Base-by-base conservation (phyloP, 2,113 vertebrate species). In the Dryoscopus gambensis region DNA sequence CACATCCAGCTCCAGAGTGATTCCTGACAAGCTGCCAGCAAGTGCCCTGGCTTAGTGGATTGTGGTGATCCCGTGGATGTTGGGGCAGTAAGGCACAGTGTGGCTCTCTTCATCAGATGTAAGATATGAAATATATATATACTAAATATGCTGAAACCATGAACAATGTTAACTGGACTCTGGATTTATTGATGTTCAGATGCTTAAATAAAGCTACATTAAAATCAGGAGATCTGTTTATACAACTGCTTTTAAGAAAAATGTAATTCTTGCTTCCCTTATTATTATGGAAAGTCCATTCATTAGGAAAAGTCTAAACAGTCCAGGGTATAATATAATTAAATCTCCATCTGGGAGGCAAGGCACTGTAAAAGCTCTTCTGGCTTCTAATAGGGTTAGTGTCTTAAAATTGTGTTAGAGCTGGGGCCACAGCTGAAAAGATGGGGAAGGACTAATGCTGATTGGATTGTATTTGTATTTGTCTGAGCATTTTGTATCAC, bases 151-250 rank as follows among this genome's bases (percentile, higher is more conserved):
- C 97, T 90, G 96, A 94, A 94, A 83, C 78, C 85, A 91, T 65
- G 89, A 95, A 97, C 89, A 93, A 96, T 97, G 96, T 98, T 97
- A 97, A 69, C 64, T 87, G 95, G 97, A 95, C 94, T 97, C 97
- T 97, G 96, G 88, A 96, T 97, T 91, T 87, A 89, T 93, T 89
- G 92, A 93, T 97, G 87, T 95, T 97, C 95, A 95, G 95, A 82
- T 95, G 96, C 97, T 97, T 95, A 92, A 98, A 98, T 98, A 98
- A 98, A 98, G 83, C 94, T 98, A 53, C 88, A 31, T 94, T 94
- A 92, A 96, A 96, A 95, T 94, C 68, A 70, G 84, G 78, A 84
- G 39, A 94, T 67, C 64, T 93, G 88, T 93, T 97, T 59, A 88
- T 96, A 96, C 81, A 95, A 62, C 56, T 92, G 92, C 90, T 96